Conservation (phyloP, 2,888 invertebrate genomes). For the Blomia tropicalis region DNA sequence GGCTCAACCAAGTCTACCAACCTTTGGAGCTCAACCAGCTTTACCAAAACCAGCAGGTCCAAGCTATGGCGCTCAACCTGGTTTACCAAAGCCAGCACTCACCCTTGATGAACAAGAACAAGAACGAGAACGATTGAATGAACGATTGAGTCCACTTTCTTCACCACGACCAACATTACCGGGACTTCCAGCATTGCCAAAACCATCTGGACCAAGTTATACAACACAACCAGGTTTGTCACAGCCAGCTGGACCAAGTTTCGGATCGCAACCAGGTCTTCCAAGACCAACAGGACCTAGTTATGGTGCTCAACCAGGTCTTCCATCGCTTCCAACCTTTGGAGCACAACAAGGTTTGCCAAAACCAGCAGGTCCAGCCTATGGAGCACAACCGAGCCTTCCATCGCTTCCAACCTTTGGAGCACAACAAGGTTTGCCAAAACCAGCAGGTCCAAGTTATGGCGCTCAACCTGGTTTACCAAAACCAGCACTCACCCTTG, state of each 20-base stretch:
- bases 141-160: not conserved
- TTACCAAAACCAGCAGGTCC: not conserved
- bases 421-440: not conserved
- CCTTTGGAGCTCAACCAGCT: slow-evolving; percentile 1
- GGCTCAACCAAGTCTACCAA: not conserved
- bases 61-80: not conserved
- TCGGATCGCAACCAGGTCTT: not conserved
- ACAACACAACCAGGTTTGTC: not conserved
- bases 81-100: not conserved
- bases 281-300: slow-evolving; percentile 18
- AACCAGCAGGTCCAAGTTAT: not conserved
- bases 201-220: not conserved
- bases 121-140: not conserved
- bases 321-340: not conserved
- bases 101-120: not conserved
- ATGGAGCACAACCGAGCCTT: not conserved
- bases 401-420: too few relatives aligned
- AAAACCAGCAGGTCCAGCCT: slow-evolving; percentile 10
- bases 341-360: slow-evolving; percentile 12
- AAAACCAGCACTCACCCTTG: not conserved
- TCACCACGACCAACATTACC: not conserved
- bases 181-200: not conserved
- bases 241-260: slow-evolving; percentile 8
- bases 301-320: too few relatives aligned
- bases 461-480: not conserved